Conservation (phyloP, 2,888 invertebrate genomes). For the Vannuccia rotundouncinata region DNA sequence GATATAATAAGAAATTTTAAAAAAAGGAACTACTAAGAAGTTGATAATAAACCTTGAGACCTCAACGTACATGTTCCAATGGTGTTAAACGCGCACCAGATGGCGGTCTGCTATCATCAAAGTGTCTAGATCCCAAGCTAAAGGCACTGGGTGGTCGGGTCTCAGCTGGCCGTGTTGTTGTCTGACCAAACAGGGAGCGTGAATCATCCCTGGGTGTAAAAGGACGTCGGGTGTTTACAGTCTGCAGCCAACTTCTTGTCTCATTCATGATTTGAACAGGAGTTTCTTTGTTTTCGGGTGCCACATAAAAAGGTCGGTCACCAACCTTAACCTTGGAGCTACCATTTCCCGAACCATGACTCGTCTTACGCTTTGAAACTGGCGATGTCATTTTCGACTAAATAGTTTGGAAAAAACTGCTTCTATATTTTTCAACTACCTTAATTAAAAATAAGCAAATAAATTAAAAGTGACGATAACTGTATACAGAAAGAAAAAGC, state of each 20-base stretch:
- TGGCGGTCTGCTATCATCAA: conserved; percentile 52
- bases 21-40: too few relatives aligned
- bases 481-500: too few relatives aligned
- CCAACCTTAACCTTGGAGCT: background rate
- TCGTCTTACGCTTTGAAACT: background rate
- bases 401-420: too few relatives aligned
- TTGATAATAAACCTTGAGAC: too few relatives aligned
- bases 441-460: too few relatives aligned
- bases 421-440: too few relatives aligned
- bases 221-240: conserved; percentile 73
- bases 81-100: conserved; percentile 45
- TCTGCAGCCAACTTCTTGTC: conserved; percentile 57
- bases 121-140: conserved; percentile 52
- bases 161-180: conserved; percentile 44
- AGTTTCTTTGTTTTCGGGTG: conserved; percentile 48
- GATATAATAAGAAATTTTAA: too few relatives aligned
- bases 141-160: conserved; percentile 55
- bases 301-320: conserved; percentile 50
- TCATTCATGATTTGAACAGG: conserved; percentile 52
- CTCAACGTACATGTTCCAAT: conserved; percentile 7
- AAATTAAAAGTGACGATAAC: too few relatives aligned
- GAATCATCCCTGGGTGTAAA: conserved; percentile 76
- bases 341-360: background rate
- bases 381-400: background rate
- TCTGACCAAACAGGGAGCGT: conserved; percentile 66